Percentiles rank a stretch among this genome's conserved stretches.
Conservation (phyloP, 2,797 vertebrate species). For the Rhynchotus rufescens region DNA sequence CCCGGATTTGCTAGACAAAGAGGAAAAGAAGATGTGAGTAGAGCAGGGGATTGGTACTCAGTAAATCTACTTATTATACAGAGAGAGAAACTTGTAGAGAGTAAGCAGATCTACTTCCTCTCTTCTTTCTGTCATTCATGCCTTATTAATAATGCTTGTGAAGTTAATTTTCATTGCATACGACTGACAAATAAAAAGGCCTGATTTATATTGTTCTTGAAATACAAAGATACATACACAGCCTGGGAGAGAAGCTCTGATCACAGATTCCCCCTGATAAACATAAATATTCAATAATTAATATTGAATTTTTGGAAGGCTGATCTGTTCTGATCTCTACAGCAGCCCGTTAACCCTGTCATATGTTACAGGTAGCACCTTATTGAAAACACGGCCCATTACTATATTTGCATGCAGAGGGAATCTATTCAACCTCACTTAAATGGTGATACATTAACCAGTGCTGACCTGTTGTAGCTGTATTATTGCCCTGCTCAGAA, state of each 20-base stretch:
- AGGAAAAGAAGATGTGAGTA: background rate
- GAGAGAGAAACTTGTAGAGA: conserved; percentile 17
- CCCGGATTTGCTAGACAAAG: conserved; percentile 11
- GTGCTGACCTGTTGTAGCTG: background rate
- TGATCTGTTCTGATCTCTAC: conserved; percentile 61
- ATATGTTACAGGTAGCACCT: background rate
- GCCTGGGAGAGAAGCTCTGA: conserved; percentile 47
- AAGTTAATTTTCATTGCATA: conserved; percentile 67
- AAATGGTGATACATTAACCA: background rate
- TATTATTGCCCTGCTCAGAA: background rate
- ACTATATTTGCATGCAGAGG: background rate
- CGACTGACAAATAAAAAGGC: conserved; percentile 65
- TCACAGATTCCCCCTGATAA: conserved; percentile 32
- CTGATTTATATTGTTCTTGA: conserved; percentile 68
- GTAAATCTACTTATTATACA: conserved; percentile 49
- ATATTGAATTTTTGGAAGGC: conserved; percentile 51
- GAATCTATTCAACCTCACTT: background rate
- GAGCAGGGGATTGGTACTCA: background rate
- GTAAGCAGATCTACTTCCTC: conserved; percentile 11
- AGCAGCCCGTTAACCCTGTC: conserved; percentile 50
- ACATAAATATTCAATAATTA: conserved; percentile 75
- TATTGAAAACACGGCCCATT: conserved; percentile 20
- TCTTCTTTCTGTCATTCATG: conserved; percentile 44
- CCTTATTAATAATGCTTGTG: conserved; percentile 73
- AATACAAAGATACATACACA: conserved; percentile 51